phyloP scores from a whole-genome alignment of 2,888 invertebrate species.

The Metallyticus violacea region DNA sequence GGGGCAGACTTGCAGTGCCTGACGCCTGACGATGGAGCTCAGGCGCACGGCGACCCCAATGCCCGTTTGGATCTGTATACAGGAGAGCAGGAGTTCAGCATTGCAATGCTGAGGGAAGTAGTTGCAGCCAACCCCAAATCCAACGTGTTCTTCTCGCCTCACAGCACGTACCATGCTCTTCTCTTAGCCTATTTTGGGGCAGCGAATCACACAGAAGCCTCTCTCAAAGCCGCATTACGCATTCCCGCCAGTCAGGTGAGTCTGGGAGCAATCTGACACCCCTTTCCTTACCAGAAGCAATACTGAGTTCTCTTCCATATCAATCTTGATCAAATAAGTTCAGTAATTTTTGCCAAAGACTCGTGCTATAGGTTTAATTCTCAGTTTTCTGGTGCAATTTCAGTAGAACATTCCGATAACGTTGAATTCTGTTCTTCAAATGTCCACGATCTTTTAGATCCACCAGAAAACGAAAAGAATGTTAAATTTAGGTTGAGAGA shows the following conservation, averaged over 20 bases:
- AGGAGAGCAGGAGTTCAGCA: constrained; percentile 66
- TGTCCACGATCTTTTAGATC: too few relatives aligned
- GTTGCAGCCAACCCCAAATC: constrained; percentile 63
- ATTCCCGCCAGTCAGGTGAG: constrained; percentile 47
- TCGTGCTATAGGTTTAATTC: too few relatives aligned
- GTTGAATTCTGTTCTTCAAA: too few relatives aligned
- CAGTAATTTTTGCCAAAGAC: too few relatives aligned
- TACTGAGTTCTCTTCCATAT: too few relatives aligned
- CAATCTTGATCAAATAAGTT: too few relatives aligned
- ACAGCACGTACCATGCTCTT: constrained; percentile 79
- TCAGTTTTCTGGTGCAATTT: too few relatives aligned
- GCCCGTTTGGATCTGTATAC: constrained; percentile 35
- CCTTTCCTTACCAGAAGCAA: too few relatives aligned
- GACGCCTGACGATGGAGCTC: constrained; percentile 46
- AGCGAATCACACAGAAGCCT: constrained; percentile 65
- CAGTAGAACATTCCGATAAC: too few relatives aligned
- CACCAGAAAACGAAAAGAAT: too few relatives aligned
- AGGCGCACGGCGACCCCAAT: constrained; percentile 38
- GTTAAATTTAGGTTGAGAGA: too few relatives aligned
- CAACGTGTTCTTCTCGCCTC: constrained; percentile 85
- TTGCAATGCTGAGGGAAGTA: constrained; percentile 66
- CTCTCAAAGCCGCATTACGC: constrained; percentile 60
- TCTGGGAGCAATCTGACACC: not conserved
- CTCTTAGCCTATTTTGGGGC: constrained; percentile 76
- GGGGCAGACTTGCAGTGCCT: constrained; percentile 50